These are phyloP conservation scores for Orthonyx spaldingii DNA, from an alignment of 2,113 vertebrate species.

Conservation along the genomic window DNA sequence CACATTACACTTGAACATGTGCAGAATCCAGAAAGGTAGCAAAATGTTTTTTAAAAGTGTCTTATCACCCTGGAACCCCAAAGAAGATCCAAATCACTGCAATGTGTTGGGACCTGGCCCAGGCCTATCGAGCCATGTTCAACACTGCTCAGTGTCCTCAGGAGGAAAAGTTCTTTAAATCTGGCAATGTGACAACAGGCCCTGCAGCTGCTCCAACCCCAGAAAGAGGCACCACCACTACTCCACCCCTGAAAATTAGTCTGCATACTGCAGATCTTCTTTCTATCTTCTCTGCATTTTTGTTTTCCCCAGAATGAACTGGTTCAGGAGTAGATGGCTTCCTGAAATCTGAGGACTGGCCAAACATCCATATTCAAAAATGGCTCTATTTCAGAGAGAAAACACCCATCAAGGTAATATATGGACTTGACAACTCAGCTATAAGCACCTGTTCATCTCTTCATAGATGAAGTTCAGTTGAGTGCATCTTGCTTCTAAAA, in stretches of 20 bases:
- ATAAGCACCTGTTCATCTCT: conserved; percentile 52
- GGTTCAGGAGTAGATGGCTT: background rate
- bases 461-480: conserved; percentile 39
- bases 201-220: background rate
- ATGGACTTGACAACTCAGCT: conserved; percentile 30
- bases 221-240: background rate
- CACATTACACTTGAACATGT: background rate
- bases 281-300: background rate
- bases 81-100: background rate
- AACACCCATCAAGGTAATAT: conserved; percentile 1
- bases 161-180: background rate
- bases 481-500: conserved; percentile 56
- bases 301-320: background rate
- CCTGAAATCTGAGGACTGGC: background rate
- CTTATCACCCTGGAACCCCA: background rate
- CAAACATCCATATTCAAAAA: background rate
- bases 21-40: background rate
- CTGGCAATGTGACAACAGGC: background rate
- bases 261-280: background rate
- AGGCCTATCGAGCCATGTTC: background rate
- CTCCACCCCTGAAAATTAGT: background rate
- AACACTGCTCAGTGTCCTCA: background rate
- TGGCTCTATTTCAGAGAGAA: background rate
- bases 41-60: background rate
- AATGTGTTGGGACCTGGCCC: background rate